Base-by-base conservation (phyloP, 2,797 vertebrate genomes). In the Eutrigla gurnardus region DNA sequence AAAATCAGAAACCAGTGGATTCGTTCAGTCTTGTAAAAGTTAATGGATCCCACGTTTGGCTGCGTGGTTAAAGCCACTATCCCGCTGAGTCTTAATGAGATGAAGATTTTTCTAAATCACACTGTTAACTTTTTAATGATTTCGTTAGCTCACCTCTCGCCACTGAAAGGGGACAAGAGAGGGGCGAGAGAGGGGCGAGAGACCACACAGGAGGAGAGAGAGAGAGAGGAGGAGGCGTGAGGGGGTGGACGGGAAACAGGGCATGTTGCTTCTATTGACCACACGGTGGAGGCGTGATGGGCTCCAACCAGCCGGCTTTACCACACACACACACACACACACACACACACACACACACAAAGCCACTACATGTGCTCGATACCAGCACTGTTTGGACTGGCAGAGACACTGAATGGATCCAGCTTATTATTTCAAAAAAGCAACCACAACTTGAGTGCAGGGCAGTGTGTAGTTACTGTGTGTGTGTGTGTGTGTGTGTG, bases 381-480 rank as follows among this genome's bases (percentile, higher is more conserved):
- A 82, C 72, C 73, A 74, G 58, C 50, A 7, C 64, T 91, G 77
- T 93, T 93, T 92, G 70, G 50, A 79, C 86, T 93, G 92, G 91
- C 91, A 88, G 76, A 58, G 43, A 65, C 70, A 67, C 66, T 33
- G 32, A 78, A 84, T 77, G 70, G 70, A 84, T 83, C 66, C 73
- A 80, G 81, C 61, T 86, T 88, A 85, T 90, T 91, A 88, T 92
- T 92, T 92, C 78, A 92, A 85, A 85, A 85, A 60, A 77, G 63
- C 58, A 82, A 91, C 91, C 90, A 84, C 89, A 89, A 55, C 66
- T 65, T 79, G 39, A 65, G 65, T 67, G 63, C n/a, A 43, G 47
- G 52, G 47, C 65, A 45, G 66, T 66, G 78, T 62, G 69, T 46
- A 17, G 9, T 17, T 71, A 65, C 35, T 39, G 73, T 46, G 53